Percentiles rank a stretch among this genome's conserved stretches.
These are phyloP conservation scores for Axis porcinus DNA, from an alignment of 2,113 vertebrate species.

Conservation along the genomic window DNA sequence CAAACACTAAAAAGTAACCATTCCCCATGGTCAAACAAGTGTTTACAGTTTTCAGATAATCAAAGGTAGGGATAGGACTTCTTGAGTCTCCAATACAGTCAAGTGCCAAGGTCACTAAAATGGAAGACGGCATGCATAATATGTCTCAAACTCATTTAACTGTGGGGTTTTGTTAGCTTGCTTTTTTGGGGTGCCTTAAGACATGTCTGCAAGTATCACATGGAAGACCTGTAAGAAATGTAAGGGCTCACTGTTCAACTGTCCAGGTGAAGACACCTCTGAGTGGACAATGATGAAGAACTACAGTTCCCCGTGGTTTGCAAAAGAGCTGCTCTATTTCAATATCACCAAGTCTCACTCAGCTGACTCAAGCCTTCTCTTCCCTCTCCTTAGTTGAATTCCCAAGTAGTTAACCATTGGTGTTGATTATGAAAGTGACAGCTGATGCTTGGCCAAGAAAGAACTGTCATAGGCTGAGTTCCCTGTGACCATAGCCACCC, in stretches of 20 bases:
- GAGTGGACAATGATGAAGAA: neutral
- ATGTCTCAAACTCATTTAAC: neutral
- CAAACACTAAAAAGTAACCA: neutral
- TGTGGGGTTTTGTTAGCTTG: neutral
- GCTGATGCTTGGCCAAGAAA: neutral
- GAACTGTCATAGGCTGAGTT: neutral
- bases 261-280: neutral
- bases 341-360: neutral
- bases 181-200: neutral
- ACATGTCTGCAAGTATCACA: neutral
- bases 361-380: neutral
- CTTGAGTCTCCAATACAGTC: neutral
- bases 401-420: neutral
- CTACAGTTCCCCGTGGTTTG: rapidly evolving
- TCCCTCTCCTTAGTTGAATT: too few species aligned
- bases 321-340: neutral
- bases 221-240: neutral
- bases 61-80: neutral
- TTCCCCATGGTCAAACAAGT: neutral
- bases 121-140: neutral
- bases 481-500: neutral
- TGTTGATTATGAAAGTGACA: neutral
- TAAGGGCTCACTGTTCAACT: neutral
- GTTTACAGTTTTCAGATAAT: neutral
- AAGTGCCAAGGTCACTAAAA: neutral